A percentile compares a stretch with the other conserved stretches of the same genome.
phyloP scores from a whole-genome alignment of 2,113 vertebrate genomes.

The Neoarius graeffei region DNA sequence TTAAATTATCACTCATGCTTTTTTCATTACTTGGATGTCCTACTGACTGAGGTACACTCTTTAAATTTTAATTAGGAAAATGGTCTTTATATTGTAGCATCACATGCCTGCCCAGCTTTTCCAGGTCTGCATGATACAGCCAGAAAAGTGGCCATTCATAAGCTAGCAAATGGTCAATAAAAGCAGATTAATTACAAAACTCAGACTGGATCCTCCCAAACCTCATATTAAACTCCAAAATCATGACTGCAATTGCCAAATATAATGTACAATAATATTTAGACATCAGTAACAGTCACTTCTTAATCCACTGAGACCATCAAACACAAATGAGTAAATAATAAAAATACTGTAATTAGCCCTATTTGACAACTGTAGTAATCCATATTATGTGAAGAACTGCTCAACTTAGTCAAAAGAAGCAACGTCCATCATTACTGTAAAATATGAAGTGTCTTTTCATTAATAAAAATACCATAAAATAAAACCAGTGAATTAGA shows the following conservation, averaged over 20 bases:
- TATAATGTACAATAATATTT: not conserved
- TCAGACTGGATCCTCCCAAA: not conserved
- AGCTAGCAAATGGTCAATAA: not conserved
- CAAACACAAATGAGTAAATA: too few species aligned
- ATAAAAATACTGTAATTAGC: too few species aligned
- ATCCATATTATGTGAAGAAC: too few species aligned
- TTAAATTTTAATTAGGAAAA: not conserved
- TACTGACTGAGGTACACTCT: not conserved
- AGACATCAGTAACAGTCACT: not conserved
- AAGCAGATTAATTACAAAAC: not conserved
- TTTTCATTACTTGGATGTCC: not conserved
- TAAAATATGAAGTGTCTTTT: too few species aligned
- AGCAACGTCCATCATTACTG: too few species aligned
- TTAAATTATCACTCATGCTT: not conserved
- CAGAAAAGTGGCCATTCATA: not conserved
- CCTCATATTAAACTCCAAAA: not conserved
- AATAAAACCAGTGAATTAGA: too few species aligned
- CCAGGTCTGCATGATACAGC: not conserved
- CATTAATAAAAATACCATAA: too few species aligned
- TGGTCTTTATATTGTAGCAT: not conserved
- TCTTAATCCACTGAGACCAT: too few species aligned
- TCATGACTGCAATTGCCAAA: too few species aligned
- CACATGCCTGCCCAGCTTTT: not conserved
- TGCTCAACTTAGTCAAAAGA: too few species aligned
- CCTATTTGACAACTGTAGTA: too few species aligned